Conservation (phyloP, 2,797 vertebrate species). For the Xenops minutus region DNA sequence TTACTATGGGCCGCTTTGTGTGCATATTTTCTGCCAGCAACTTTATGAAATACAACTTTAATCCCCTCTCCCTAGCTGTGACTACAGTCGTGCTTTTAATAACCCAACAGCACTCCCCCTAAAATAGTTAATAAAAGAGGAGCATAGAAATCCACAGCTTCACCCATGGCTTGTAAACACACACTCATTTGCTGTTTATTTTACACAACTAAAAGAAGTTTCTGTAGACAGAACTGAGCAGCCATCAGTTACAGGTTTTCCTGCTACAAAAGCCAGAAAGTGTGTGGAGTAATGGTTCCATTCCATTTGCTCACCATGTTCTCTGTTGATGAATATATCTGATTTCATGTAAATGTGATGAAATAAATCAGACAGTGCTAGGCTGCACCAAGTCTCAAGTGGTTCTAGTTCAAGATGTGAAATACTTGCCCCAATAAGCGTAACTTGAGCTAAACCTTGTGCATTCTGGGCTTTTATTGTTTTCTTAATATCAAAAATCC, state of each 20-base stretch:
- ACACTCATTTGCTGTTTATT: neutral
- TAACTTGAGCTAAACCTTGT: neutral
- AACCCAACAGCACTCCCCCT: neutral
- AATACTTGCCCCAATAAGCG: slow-evolving; percentile 23
- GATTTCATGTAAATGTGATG: slow-evolving; percentile 44
- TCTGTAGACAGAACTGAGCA: neutral
- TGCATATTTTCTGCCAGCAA: neutral
- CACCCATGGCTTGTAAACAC: neutral
- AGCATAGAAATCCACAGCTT: neutral
- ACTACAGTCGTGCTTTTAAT: neutral
- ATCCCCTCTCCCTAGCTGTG: neutral
- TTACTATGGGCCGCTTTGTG: neutral
- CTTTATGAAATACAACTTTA: neutral
- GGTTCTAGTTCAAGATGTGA: slow-evolving; percentile 26
- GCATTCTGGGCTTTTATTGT: neutral
- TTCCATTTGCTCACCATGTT: neutral
- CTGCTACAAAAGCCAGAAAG: neutral
- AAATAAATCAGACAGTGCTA: slow-evolving; percentile 43
- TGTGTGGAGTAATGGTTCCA: slow-evolving; percentile 2
- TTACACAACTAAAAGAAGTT: neutral
- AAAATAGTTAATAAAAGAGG: neutral
- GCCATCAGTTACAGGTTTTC: neutral
- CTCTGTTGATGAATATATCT: slow-evolving; percentile 8
- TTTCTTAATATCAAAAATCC: neutral
- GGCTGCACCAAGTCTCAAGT: slow-evolving; percentile 5